A percentile compares a stretch with the other conserved stretches of the same genome.
These are phyloP conservation scores for Eulimnadia texana DNA, from an alignment of 1,140 invertebrate genomes.

Conservation along the genomic window DNA sequence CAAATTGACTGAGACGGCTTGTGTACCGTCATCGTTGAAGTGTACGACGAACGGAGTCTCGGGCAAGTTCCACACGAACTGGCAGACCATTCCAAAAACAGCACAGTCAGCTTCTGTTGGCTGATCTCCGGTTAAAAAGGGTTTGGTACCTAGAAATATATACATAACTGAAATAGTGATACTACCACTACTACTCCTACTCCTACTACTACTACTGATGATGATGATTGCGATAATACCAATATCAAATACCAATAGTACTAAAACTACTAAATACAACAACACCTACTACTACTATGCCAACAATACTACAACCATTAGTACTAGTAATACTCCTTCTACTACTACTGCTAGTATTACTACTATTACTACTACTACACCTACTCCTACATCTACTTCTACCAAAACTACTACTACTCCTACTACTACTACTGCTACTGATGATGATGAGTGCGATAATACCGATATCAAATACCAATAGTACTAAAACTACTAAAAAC, in stretches of 20 bases:
- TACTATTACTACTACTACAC: too few species aligned
- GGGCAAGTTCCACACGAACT: constrained; percentile 29
- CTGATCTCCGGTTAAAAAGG: constrained; percentile 29
- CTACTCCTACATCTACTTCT: too few species aligned
- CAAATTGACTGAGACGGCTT: too few species aligned
- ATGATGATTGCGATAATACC: neutral
- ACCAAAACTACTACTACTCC: neutral
- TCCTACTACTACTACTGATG: neutral
- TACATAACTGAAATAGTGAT: neutral
- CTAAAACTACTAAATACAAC: too few species aligned
- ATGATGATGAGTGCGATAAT: neutral
- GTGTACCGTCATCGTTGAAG: constrained; percentile 19
- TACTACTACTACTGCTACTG: neutral
- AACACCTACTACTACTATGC: too few species aligned
- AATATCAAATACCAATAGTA: too few species aligned
- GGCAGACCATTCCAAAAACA: constrained; percentile 30
- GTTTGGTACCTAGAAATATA: constrained; percentile 26
- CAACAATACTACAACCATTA: too few species aligned
- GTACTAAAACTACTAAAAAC: too few species aligned
- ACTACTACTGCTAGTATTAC: too few species aligned
- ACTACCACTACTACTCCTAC: neutral
- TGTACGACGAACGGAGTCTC: constrained; percentile 23
- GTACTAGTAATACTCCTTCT: too few species aligned
- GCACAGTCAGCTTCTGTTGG: constrained; percentile 31
- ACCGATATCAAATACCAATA: too few species aligned